Evolutionary conservation across 1,140 invertebrate genomes (phyloP).

Genomic region (Gryon sp.): DNA sequence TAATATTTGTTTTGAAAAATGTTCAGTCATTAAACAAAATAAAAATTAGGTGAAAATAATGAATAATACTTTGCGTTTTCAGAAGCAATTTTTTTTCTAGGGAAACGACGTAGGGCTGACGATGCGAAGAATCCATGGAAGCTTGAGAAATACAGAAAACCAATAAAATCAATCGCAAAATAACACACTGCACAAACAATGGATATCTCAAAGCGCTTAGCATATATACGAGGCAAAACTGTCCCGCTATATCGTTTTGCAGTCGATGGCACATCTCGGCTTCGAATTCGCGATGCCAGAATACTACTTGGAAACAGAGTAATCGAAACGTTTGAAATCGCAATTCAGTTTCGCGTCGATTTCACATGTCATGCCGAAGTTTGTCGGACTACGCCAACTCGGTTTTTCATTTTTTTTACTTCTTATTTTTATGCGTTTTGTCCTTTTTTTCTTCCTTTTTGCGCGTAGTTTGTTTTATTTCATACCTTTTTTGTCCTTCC

Average conservation of each 20-base stretch:
- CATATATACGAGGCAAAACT: conserved; percentile 73
- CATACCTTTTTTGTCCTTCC: too few relatives aligned
- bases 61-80: conserved; percentile 8
- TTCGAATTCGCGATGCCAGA: conserved; percentile 60
- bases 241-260: conserved; percentile 63
- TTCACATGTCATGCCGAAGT: conserved; percentile 55
- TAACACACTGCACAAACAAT: conserved; percentile 66
- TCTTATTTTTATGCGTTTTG: neutral
- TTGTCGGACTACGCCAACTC: conserved; percentile 23
- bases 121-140: conserved; percentile 60
- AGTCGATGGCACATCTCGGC: conserved; percentile 54
- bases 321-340: conserved; percentile 62
- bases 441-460: neutral
- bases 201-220: conserved; percentile 67
- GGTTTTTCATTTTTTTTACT: conserved; percentile 7
- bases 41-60: neutral
- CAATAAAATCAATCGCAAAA: conserved; percentile 69
- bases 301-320: conserved; percentile 61
- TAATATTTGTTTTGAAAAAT: too few relatives aligned
- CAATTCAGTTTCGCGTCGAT: conserved; percentile 58
- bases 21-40: too few relatives aligned
- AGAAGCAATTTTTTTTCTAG: conserved; percentile 1
- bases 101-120: conserved; percentile 8
- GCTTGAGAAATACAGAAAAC: conserved; percentile 59
- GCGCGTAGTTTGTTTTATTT: too few relatives aligned